Evolutionary conservation across 2,888 invertebrate genomes (phyloP), one percentile per base, ranked within the genome.

Genomic region (Sarcophaga rosellei): DNA sequence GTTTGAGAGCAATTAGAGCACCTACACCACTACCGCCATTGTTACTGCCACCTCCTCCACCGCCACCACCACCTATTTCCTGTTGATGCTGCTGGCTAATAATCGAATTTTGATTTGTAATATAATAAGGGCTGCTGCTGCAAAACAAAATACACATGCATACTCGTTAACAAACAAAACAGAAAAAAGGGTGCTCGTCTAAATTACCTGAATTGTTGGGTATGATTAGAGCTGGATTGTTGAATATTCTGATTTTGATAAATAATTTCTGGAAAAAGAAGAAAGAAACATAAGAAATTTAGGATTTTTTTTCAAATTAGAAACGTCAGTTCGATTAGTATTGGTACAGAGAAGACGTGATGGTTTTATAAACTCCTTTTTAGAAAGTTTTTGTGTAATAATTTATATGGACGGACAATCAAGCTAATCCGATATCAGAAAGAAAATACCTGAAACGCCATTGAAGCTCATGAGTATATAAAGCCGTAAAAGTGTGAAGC

Each of bases 171-270:
- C 6, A 79, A 57, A 80, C 6, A 72, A 12, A 20, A 20, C 3
- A 69, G 6, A 15, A 21, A 21, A 47, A 62, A 3, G 23, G 59
- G 35, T 59, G 10, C 21, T 1, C 5, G 17, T 63, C n/a, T 47
- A 10, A 35, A 35, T 35, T 35, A 92, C 93, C 90, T 93, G 89
- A 92, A 93, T 90, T 93, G 93, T 87, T 92, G 92, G 88, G 92
- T 90, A 91, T 91, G 92, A 84, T 92, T 92, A 77, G 91, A 88
- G 87, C 91, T 85, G 86, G 91, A 88, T 81, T 92, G 92, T 81
- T 90, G 90, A 85, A 88, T 90, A 89, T 89, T 92, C 87, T 92
- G 93, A 85, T 91, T 90, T 88, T 90, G 91, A 89, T 93, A 93
- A 86, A 92, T 91, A 84, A 92, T 90, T 90, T 93, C 93, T 93